These are phyloP conservation scores for Semaprochilodus insignis DNA, from an alignment of 2,797 vertebrate genomes.

Conservation along the genomic window DNA sequence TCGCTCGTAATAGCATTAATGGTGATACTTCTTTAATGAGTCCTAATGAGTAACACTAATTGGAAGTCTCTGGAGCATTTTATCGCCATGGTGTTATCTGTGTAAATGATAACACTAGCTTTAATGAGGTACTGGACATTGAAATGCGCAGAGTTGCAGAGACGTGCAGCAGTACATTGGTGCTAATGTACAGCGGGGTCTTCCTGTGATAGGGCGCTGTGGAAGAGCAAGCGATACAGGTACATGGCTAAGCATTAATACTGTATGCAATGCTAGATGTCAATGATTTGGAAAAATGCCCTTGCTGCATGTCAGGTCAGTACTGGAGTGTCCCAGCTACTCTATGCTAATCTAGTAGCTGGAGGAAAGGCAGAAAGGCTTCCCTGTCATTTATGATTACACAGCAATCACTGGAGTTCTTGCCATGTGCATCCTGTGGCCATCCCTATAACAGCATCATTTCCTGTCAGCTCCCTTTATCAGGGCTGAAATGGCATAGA, in stretches of 20 bases:
- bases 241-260: neutral
- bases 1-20: constrained; percentile 25
- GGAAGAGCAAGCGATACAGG: neutral
- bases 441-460: constrained; percentile 38
- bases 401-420: constrained; percentile 40
- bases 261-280: neutral
- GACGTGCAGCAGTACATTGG: neutral
- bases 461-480: constrained; percentile 42
- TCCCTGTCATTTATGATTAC: constrained; percentile 21
- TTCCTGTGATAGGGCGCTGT: neutral
- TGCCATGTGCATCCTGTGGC: constrained; percentile 30
- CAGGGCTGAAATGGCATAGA: constrained; percentile 28
- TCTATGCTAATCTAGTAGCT: constrained; percentile 16
- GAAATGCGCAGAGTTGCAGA: neutral
- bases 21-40: constrained; percentile 31
- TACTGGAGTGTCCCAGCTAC: neutral
- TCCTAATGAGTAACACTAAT: constrained; percentile 47
- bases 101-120: constrained; percentile 19
- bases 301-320: constrained; percentile 12
- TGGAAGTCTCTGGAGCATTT: constrained; percentile 40
- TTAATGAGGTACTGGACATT: constrained; percentile 1
- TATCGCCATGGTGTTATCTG: constrained; percentile 18
- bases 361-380: constrained; percentile 30
- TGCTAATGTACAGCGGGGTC: neutral
- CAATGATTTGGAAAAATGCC: neutral